Percentiles rank a stretch among this genome's conserved stretches.
Conservation (phyloP, 2,888 invertebrate species). For the Drosophila neutralis region DNA sequence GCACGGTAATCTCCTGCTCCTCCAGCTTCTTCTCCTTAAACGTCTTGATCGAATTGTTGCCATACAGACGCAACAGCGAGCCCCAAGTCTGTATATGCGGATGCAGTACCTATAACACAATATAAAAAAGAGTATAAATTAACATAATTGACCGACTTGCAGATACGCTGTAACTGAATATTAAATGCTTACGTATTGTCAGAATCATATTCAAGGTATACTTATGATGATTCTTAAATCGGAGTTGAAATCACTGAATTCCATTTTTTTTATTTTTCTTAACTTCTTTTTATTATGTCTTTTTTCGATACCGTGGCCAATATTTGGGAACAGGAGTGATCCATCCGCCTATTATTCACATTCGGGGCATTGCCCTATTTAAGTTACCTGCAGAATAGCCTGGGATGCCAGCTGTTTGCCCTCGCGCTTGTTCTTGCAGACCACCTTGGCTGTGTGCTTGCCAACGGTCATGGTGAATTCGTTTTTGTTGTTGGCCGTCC, state of each 20-base stretch:
- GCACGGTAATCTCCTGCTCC: conserved; percentile 95
- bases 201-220: background rate
- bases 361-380: background rate
- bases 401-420: conserved; percentile 99
- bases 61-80: conserved; percentile 95
- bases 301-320: background rate
- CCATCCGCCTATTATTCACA: background rate
- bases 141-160: background rate
- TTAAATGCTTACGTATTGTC: background rate
- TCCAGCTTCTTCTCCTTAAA: conserved; percentile 96
- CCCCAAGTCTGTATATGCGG: conserved; percentile 98
- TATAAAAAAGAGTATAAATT: background rate
- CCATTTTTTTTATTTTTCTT: background rate
- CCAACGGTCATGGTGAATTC: conserved; percentile 98
- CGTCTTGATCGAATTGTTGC: conserved; percentile 94
- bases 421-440: conserved; percentile 98
- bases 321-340: background rate
- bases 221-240: background rate
- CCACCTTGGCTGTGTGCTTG: conserved; percentile 94
- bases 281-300: background rate
- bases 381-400: conserved; percentile 92
- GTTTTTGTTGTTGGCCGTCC: conserved; percentile 95
- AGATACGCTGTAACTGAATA: background rate
- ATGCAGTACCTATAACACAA: conserved; percentile 90
- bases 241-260: background rate